A percentile compares a stretch with the other conserved stretches of the same genome.
Evolutionary conservation across 2,797 vertebrate species (phyloP).

Genomic region (Rhabdomys pumilio): DNA sequence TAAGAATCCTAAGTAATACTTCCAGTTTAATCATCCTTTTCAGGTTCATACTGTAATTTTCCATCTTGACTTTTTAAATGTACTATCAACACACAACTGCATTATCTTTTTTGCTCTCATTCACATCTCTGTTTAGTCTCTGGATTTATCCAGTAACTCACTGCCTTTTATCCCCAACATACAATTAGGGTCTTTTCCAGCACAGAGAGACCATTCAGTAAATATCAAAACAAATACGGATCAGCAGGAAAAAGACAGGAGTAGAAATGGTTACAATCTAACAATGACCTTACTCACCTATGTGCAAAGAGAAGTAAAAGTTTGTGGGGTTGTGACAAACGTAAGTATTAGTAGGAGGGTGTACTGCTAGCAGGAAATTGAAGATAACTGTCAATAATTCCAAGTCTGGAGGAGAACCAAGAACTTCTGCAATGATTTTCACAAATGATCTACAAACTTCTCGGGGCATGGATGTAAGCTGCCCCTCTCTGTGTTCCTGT

Average conservation of each 20-base stretch:
- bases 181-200: not conserved
- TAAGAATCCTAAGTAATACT: not conserved
- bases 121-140: not conserved
- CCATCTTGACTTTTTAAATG: not conserved
- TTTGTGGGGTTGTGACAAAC: slow-evolving; percentile 98
- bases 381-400: slow-evolving; percentile 96
- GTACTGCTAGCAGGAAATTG: slow-evolving; percentile 98
- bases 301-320: slow-evolving; percentile 98
- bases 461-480: slow-evolving; percentile 94
- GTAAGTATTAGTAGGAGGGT: slow-evolving; percentile 99
- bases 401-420: slow-evolving; percentile 98
- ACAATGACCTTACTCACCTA: slow-evolving; percentile 90
- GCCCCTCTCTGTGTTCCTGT: slow-evolving; percentile 97
- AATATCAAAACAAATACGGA: slow-evolving; percentile 11
- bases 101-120: not conserved
- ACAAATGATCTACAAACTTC: slow-evolving; percentile 98
- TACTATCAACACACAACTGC: not conserved
- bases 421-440: slow-evolving; percentile 99
- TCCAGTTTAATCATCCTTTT: slow-evolving; percentile 34
- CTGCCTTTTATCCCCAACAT: not conserved
- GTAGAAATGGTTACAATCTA: not conserved
- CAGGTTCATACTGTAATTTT: not conserved
- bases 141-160: not conserved
- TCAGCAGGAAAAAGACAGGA: not conserved
- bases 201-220: not conserved